Conservation (phyloP, 2,888 invertebrate genomes). For the Azorinus chamasolen region DNA sequence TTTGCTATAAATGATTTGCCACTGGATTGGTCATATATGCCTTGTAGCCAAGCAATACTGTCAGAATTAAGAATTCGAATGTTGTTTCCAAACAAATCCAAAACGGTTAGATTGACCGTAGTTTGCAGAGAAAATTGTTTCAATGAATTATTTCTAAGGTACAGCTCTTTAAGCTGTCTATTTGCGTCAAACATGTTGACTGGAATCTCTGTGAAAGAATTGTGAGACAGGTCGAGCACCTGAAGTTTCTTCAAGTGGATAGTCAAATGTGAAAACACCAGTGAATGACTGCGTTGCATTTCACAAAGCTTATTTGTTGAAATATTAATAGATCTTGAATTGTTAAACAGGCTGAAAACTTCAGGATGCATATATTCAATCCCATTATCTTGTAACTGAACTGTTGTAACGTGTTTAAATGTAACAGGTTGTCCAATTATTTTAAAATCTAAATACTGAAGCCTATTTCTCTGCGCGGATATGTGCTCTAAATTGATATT, state of each 20-base stretch:
- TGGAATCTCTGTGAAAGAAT: neutral
- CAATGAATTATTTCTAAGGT: too few species aligned
- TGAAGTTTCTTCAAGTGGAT: neutral
- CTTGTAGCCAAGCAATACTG: neutral
- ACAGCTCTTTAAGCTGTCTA: neutral
- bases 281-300: neutral
- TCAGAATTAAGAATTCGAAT: neutral
- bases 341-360: neutral
- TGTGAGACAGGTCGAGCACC: neutral
- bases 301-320: neutral
- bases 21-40: neutral
- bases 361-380: conserved; percentile 2
- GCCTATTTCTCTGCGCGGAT: too few species aligned
- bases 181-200: neutral
- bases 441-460: neutral
- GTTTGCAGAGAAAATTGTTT: too few species aligned
- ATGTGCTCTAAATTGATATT: too few species aligned
- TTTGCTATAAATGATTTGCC: too few species aligned
- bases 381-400: neutral
- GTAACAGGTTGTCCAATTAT: neutral
- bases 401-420: neutral
- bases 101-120: neutral
- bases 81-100: neutral
- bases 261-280: neutral
- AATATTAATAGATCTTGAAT: neutral